phyloP scores from a whole-genome alignment of 2,888 invertebrate genomes.

The Spialia ferax region DNA sequence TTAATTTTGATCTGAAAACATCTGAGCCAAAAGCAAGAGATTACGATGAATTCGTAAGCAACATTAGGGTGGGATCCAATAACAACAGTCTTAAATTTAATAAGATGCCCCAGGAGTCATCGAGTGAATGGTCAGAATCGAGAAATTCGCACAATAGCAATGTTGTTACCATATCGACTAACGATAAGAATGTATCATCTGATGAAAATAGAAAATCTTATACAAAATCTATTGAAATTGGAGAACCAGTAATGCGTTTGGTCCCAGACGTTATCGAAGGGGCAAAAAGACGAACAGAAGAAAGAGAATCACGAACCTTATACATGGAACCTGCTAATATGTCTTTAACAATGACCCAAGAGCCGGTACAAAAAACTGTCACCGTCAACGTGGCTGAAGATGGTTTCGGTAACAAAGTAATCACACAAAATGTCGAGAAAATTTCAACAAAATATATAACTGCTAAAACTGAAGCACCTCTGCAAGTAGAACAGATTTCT shows the following conservation, averaged over 20 bases:
- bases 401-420: slow-evolving; percentile 80
- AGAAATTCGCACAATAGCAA: slow-evolving; percentile 65
- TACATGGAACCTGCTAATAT: slow-evolving; percentile 81
- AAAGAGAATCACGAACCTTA: slow-evolving; percentile 70
- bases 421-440: slow-evolving; percentile 80
- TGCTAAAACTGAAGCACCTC: slow-evolving; percentile 72
- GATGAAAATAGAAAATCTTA: slow-evolving; percentile 72
- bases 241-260: slow-evolving; percentile 70
- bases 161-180: slow-evolving; percentile 79
- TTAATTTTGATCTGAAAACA: slow-evolving; percentile 79
- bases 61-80: slow-evolving; percentile 79
- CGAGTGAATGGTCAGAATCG: slow-evolving; percentile 69
- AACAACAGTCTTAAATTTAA: slow-evolving; percentile 74
- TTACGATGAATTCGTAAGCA: slow-evolving; percentile 81
- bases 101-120: slow-evolving; percentile 65
- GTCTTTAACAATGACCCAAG: slow-evolving; percentile 79
- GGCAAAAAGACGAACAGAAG: slow-evolving; percentile 67
- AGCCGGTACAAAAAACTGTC: slow-evolving; percentile 81
- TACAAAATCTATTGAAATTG: slow-evolving; percentile 83
- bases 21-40: slow-evolving; percentile 65
- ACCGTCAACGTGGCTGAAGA: slow-evolving; percentile 83
- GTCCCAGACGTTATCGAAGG: slow-evolving; percentile 80
- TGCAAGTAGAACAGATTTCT: slow-evolving; percentile 80
- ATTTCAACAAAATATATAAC: slow-evolving; percentile 76
- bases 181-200: slow-evolving; percentile 67